Base-by-base conservation (phyloP, 2,888 invertebrate genomes). In the Hirtodrosophila histrioides region DNA sequence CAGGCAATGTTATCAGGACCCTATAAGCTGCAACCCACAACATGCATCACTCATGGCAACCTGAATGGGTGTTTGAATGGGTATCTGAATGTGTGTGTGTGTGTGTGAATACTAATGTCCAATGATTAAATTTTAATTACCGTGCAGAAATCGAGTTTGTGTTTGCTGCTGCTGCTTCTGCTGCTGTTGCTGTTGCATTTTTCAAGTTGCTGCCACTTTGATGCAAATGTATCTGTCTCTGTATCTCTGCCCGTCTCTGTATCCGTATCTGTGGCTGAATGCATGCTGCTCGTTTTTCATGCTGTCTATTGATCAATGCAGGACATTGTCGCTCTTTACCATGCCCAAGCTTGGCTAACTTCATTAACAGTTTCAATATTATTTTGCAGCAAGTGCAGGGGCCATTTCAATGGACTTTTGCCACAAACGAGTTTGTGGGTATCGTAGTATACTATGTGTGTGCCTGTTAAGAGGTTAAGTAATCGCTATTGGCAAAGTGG, bases 61-160 rank as follows among this genome's bases (percentile, higher is more conserved):
- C 55, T 51, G 66, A 61, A 71, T 66, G 66, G 50, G 11, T 46
- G 46, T 41, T 54, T 27, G 23, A 12, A 37, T 23, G 43, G 6
- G 23, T 46, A 35, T 36, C 11, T 40, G 46, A 23, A 23, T 48
- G n/a, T 45, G 39, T 35, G 29, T 39, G 36, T 71, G 57, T 64
- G 58, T 61, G 61, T 65, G 63, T 64, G 78, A 75, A 69, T 69
- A 85, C 82, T 84, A 84, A 87, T 88, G 85, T 80, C 80, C 88
- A 84, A 78, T 86, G 85, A 86, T 86, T 86, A 86, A 88, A 86
- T 86, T 86, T 86, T 86, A 86, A 86, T 86, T 86, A 86, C 85
- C 84, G 77, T 71, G 69, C 82, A 78, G 72, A 85, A 85, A 78
- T 85, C 75, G 79, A 85, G 79, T 82, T 74, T 75, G 78, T 63